Evolutionary conservation across 2,797 vertebrate genomes (phyloP).

Genomic region (Muscicapa striata): DNA sequence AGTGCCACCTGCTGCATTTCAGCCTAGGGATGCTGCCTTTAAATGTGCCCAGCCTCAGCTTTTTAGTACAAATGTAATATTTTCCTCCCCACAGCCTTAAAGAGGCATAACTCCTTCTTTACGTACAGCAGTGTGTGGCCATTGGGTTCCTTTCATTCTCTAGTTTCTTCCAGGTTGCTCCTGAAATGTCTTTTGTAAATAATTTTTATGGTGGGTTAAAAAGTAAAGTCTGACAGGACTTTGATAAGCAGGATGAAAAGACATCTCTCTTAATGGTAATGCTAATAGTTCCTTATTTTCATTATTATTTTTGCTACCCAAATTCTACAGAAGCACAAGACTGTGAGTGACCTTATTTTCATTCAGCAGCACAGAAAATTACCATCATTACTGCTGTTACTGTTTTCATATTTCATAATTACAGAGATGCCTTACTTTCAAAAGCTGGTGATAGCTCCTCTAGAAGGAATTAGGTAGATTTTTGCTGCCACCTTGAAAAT

Average conservation of each 20-base stretch:
- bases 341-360: neutral
- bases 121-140: fast-evolving
- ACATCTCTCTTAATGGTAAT: neutral
- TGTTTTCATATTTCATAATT: neutral
- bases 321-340: neutral
- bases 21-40: neutral
- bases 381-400: neutral
- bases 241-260: neutral
- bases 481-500: neutral
- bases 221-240: neutral
- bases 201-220: neutral
- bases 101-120: neutral
- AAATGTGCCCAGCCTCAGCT: neutral
- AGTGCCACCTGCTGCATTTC: neutral
- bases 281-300: neutral
- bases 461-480: neutral
- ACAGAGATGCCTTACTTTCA: neutral
- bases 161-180: neutral
- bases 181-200: neutral
- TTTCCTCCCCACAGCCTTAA: neutral
- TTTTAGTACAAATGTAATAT: neutral
- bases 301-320: neutral
- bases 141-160: neutral
- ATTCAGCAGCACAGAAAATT: neutral
- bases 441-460: neutral